phyloP scores from a whole-genome alignment of 2,888 invertebrate genomes.

The Reticulitermes lucifugus region DNA sequence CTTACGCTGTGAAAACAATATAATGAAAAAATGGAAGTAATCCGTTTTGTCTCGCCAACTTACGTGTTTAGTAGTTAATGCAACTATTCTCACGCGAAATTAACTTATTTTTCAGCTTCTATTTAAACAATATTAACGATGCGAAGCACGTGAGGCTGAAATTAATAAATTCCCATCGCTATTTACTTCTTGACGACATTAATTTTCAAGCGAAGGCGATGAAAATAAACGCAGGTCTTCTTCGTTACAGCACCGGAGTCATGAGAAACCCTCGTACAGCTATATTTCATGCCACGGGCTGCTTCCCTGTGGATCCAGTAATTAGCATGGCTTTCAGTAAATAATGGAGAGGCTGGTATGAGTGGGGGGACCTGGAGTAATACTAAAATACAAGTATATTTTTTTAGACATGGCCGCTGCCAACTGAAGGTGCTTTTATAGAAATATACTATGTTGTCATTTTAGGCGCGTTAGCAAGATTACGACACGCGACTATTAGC shows the following conservation, averaged over 20 bases:
- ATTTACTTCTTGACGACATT: slow-evolving; percentile 1
- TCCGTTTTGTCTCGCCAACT: neutral
- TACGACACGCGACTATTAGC: too few species aligned
- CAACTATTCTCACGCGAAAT: neutral
- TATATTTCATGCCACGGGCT: too few species aligned
- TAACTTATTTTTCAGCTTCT: neutral
- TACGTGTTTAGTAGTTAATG: neutral
- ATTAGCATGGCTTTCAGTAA: too few species aligned
- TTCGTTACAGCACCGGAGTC: neutral
- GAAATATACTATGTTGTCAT: too few species aligned
- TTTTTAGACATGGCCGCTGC: too few species aligned
- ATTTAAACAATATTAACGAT: slow-evolving; percentile 8
- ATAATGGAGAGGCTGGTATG: too few species aligned
- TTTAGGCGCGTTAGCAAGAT: too few species aligned
- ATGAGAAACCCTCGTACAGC: too few species aligned
- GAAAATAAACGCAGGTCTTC: neutral
- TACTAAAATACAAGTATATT: too few species aligned
- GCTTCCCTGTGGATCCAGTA: too few species aligned
- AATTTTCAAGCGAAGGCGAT: neutral
- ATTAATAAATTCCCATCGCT: slow-evolving; percentile 24
- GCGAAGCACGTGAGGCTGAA: slow-evolving; percentile 19
- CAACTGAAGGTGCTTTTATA: too few species aligned
- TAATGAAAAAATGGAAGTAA: neutral
- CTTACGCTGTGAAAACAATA: neutral
- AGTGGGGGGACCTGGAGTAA: too few species aligned